Conservation (phyloP, 2,113 vertebrate species). For the Archilochus colubris region DNA sequence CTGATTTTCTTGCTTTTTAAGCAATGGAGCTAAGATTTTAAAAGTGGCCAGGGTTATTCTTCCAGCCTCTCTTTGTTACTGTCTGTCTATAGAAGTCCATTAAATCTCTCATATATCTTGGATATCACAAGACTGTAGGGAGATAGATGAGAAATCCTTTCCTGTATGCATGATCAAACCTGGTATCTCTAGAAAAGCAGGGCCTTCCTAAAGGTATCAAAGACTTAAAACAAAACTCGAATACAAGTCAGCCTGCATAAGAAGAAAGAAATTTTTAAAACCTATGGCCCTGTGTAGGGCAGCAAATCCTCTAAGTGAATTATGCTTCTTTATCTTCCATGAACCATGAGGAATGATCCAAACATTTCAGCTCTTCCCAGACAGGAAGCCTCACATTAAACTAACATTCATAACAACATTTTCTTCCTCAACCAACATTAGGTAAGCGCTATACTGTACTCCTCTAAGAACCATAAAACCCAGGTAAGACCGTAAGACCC, state of each 20-base stretch:
- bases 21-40: background rate
- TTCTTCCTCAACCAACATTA: background rate
- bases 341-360: background rate
- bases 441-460: background rate
- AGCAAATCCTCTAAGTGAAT: background rate
- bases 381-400: background rate
- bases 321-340: background rate
- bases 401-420: background rate
- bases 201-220: background rate
- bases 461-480: background rate
- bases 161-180: background rate
- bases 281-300: background rate
- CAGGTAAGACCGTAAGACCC: background rate
- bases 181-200: background rate
- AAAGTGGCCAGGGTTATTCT: background rate
- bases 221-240: background rate
- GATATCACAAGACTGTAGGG: background rate
- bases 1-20: background rate
- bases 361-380: background rate
- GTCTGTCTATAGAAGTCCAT: background rate
- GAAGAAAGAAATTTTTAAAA: background rate
- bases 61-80: background rate
- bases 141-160: background rate
- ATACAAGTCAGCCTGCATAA: background rate
- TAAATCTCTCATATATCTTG: background rate